Percentiles rank a stretch among this genome's conserved stretches.
Evolutionary conservation across 1,140 invertebrate species (phyloP).

Genomic region (Panulirus ornatus): DNA sequence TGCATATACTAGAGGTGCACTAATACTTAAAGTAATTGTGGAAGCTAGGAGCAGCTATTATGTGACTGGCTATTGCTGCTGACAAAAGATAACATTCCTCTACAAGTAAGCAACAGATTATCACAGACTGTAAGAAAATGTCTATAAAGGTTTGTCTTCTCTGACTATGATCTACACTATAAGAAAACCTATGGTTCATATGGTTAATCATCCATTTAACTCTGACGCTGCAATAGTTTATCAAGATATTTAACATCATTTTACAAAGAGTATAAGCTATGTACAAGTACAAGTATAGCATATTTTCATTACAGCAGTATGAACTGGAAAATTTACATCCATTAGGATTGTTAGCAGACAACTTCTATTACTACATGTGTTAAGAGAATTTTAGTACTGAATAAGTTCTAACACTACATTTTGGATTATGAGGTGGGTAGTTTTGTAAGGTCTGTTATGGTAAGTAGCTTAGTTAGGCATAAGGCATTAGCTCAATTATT

Average conservation of each 20-base stretch:
- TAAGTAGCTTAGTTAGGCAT: not conserved
- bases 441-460: not conserved
- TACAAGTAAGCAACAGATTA: not conserved
- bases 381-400: not conserved
- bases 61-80: not conserved
- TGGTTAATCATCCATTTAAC: not conserved
- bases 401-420: not conserved
- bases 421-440: not conserved
- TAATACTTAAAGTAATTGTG: not conserved
- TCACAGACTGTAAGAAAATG: not conserved
- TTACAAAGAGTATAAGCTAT: too few relatives aligned
- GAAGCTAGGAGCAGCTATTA: not conserved
- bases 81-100: not conserved
- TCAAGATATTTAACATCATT: too few relatives aligned
- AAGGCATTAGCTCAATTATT: not conserved
- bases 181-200: not conserved
- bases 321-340: not conserved
- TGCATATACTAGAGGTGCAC: conserved; percentile 24
- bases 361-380: not conserved
- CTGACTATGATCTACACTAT: not conserved
- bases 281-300: not conserved
- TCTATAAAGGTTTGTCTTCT: not conserved
- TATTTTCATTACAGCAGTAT: not conserved
- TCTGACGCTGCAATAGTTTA: too few relatives aligned
- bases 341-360: not conserved